A percentile compares a stretch with the other conserved stretches of the same genome.
Conservation (phyloP, 2,797 vertebrate species). For the Salarias fasciatus region DNA sequence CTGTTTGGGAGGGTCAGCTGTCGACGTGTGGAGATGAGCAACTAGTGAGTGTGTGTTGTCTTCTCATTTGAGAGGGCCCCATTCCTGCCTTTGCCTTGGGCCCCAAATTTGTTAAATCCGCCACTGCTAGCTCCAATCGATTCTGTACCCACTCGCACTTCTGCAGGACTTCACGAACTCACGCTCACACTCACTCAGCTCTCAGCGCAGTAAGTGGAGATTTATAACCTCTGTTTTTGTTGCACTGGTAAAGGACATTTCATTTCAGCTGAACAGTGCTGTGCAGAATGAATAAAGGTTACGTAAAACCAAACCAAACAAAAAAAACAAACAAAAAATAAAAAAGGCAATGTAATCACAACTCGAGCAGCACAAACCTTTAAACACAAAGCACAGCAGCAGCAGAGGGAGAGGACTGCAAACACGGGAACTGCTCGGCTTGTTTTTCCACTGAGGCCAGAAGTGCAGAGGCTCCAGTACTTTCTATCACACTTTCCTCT, state of each 20-base stretch:
- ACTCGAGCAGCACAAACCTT: not conserved
- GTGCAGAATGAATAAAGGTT: slow-evolving; percentile 28
- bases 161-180: not conserved
- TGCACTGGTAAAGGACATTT: slow-evolving; percentile 26
- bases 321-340: too few species aligned
- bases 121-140: too few species aligned
- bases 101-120: too few species aligned
- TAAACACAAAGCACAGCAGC: not conserved
- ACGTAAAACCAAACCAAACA: too few species aligned
- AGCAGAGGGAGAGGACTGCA: not conserved
- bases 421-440: not conserved
- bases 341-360: slow-evolving; percentile 30
- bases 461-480: not conserved
- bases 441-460: slow-evolving; percentile 4
- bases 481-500: not conserved
- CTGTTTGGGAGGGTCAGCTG: too few species aligned
- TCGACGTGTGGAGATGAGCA: too few species aligned
- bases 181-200: not conserved
- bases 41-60: too few species aligned
- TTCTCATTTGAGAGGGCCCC: too few species aligned
- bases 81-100: too few species aligned
- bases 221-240: slow-evolving; percentile 24
- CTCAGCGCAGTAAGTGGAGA: slow-evolving; percentile 6
- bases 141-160: slow-evolving; percentile 25
- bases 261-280: slow-evolving; percentile 29